Percentiles rank a stretch among this genome's conserved stretches.
These are phyloP conservation scores for Nebria brevicollis DNA, from an alignment of 2,888 invertebrate species.

Conservation along the genomic window DNA sequence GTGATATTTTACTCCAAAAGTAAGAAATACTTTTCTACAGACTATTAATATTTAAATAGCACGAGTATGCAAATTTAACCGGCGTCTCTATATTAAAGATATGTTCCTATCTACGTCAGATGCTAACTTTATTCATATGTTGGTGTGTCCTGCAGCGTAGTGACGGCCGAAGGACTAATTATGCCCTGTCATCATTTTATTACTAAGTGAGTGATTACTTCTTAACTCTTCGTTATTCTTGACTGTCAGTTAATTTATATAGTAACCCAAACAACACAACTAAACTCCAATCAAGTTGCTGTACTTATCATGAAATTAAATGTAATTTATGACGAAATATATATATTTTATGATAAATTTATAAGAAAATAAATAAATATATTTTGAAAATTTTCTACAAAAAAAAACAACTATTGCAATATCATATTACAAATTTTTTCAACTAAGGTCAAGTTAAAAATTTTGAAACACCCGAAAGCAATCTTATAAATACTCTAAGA, in stretches of 20 bases:
- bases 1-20: no score
- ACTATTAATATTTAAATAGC: background rate
- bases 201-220: slow-evolving; percentile 42
- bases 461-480: background rate
- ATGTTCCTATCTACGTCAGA: background rate
- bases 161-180: slow-evolving; percentile 25
- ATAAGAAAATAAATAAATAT: no score
- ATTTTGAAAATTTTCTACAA: no score
- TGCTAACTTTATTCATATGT: background rate
- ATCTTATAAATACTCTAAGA: background rate
- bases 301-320: no score
- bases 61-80: slow-evolving; percentile 28
- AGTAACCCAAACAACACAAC: slow-evolving; percentile 13
- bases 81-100: background rate
- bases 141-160: background rate
- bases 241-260: slow-evolving; percentile 36
- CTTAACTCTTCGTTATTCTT: slow-evolving; percentile 40
- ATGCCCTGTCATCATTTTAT: slow-evolving; percentile 41
- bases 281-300: no score
- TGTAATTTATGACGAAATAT: no score
- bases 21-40: background rate
- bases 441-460: no score
- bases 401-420: no score
- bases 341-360: no score
- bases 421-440: no score